Percentiles rank a stretch among this genome's conserved stretches.
phyloP scores from a whole-genome alignment of 2,113 vertebrate species.

The Microtus richardsoni region DNA sequence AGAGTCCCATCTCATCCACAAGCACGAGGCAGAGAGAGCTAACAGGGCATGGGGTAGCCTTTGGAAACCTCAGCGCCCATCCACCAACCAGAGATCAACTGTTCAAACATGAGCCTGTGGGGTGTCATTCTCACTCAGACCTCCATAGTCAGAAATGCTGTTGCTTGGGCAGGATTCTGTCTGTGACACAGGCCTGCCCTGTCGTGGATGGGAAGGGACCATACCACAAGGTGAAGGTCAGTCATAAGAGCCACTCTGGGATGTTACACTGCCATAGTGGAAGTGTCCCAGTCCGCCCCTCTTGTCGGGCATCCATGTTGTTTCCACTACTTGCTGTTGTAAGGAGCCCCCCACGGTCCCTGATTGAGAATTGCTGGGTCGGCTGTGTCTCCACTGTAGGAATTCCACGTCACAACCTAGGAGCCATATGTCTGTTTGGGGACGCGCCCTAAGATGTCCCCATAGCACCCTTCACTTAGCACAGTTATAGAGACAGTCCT shows the following conservation, averaged over 20 bases:
- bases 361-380: neutral
- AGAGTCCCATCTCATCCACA: neutral
- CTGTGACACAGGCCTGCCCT: neutral
- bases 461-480: neutral
- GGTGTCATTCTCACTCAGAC: too few species aligned
- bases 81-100: neutral
- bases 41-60: neutral
- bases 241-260: neutral
- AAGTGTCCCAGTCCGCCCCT: neutral
- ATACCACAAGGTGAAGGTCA: neutral
- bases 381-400: neutral
- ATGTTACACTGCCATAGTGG: fast-evolving
- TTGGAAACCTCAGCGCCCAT: neutral
- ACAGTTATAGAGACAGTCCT: neutral
- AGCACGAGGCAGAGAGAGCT: neutral
- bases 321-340: neutral
- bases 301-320: fast-evolving
- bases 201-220: neutral
- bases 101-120: neutral
- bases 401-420: neutral
- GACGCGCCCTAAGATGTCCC: neutral
- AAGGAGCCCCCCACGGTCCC: fast-evolving
- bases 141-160: neutral
- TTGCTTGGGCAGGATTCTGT: neutral
- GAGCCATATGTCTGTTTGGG: neutral